phyloP scores from a whole-genome alignment of 2,797 vertebrate species.

The Erethizon dorsatum region DNA sequence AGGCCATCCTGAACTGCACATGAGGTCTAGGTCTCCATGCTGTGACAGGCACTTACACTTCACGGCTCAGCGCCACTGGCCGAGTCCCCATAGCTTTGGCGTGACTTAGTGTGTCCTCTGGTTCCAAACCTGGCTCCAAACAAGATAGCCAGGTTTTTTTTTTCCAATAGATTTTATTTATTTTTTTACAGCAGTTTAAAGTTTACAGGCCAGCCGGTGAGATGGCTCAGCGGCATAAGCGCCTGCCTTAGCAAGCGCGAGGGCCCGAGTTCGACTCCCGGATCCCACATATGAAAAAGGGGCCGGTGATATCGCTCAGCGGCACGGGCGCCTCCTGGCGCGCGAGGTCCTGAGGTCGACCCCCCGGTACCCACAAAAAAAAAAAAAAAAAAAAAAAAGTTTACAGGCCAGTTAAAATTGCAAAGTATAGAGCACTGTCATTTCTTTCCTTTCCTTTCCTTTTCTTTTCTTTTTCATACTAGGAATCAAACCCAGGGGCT shows the following conservation, averaged over 20 bases:
- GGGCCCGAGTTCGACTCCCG: too few species aligned
- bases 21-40: neutral
- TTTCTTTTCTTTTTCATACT: neutral
- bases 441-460: neutral
- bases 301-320: too few species aligned
- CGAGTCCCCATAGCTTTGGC: too few species aligned
- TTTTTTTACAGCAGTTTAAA: constrained; percentile 2
- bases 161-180: neutral
- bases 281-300: too few species aligned
- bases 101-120: neutral
- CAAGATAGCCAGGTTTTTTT: neutral
- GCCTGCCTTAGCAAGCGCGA: too few species aligned
- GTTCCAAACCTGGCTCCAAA: neutral
- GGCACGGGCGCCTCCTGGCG: too few species aligned
- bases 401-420: neutral
- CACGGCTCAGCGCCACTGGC: neutral
- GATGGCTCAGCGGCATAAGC: too few species aligned
- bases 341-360: too few species aligned
- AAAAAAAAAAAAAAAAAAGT: neutral
- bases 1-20: neutral
- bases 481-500: neutral
- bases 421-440: neutral
- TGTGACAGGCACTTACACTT: neutral
- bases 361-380: too few species aligned
- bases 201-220: constrained; percentile 14